phyloP scores from a whole-genome alignment of 2,113 vertebrate genomes.

The Prolemur simus region DNA sequence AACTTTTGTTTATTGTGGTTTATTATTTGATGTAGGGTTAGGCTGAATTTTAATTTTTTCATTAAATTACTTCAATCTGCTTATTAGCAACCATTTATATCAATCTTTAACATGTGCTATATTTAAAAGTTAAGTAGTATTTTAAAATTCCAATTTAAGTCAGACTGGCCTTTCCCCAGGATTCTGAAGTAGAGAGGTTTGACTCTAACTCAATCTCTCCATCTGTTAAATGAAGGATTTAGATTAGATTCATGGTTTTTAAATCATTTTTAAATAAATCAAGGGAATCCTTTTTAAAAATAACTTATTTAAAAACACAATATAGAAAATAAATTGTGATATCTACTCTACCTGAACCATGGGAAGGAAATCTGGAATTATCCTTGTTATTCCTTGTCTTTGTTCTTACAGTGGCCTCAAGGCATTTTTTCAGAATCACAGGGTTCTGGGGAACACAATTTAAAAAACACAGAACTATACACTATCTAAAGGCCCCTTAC shows the following conservation, averaged over 20 bases:
- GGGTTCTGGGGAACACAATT: background rate
- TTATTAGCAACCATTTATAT: background rate
- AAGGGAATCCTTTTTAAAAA: background rate
- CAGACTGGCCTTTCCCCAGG: background rate
- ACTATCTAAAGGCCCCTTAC: background rate
- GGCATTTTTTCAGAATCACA: background rate
- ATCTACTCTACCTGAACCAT: background rate
- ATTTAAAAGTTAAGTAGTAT: slow-evolving; percentile 37
- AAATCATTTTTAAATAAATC: background rate
- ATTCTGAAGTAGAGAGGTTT: background rate
- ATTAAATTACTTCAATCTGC: slow-evolving; percentile 1
- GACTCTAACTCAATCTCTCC: background rate
- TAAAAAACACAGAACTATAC: background rate
- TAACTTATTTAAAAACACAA: background rate
- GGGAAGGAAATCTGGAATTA: background rate
- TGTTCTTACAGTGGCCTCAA: background rate
- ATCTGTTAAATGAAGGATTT: background rate
- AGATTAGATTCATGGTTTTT: background rate
- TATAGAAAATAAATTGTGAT: background rate
- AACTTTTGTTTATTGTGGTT: background rate
- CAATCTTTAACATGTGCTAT: background rate
- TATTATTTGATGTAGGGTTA: slow-evolving; percentile 7
- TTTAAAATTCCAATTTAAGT: slow-evolving; percentile 31
- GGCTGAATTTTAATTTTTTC: slow-evolving; percentile 29
- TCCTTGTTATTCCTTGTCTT: background rate